These are phyloP conservation scores for Ylistrum balloti DNA, from an alignment of 1,140 invertebrate species.

Conservation along the genomic window DNA sequence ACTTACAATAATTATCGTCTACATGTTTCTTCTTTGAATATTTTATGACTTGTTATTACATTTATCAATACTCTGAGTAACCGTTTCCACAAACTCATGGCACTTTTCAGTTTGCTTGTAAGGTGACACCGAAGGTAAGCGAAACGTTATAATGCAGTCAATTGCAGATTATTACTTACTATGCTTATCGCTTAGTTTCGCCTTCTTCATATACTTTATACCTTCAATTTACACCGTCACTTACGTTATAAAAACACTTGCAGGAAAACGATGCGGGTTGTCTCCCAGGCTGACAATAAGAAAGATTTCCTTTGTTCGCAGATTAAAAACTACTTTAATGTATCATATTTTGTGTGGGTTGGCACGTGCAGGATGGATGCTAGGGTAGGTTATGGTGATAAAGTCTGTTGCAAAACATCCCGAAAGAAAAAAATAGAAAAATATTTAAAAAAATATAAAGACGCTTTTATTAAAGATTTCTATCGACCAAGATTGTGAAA, in stretches of 20 bases:
- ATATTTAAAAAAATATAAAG: too few species aligned
- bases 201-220: not conserved
- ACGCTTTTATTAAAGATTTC: not conserved
- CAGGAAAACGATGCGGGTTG: not conserved
- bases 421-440: not conserved
- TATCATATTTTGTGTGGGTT: not conserved
- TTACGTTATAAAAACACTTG: not conserved
- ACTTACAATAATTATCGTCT: too few species aligned
- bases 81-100: too few species aligned
- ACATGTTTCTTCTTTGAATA: too few species aligned
- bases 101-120: too few species aligned
- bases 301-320: not conserved
- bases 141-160: not conserved
- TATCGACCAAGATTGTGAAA: not conserved
- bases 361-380: not conserved
- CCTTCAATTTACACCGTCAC: not conserved
- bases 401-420: not conserved
- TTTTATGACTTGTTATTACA: too few species aligned
- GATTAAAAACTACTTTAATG: too few species aligned
- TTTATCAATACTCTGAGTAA: too few species aligned
- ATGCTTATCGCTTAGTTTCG: not conserved
- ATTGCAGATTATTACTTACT: not conserved
- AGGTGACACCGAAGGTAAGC: not conserved
- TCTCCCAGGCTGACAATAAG: not conserved
- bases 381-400: not conserved